phyloP scores from a whole-genome alignment of 1,140 invertebrate genomes.

The Bombus polaris region DNA sequence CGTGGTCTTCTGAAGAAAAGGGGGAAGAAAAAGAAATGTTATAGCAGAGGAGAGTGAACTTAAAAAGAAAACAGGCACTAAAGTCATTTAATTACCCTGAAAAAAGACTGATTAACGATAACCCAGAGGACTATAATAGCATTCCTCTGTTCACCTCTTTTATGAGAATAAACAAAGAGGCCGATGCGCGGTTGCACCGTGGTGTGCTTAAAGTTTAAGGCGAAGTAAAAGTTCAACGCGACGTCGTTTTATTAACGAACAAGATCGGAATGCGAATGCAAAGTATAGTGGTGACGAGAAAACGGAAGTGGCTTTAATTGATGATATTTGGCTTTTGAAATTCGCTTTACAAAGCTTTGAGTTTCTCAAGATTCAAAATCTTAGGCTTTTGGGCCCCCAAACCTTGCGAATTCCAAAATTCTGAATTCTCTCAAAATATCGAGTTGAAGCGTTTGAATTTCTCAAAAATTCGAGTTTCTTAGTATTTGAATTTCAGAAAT shows the following conservation, averaged over 20 bases:
- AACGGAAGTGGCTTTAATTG: background rate
- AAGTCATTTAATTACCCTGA: constrained; percentile 40
- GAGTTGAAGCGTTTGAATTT: no score
- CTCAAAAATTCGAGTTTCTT: background rate
- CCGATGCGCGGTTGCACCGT: constrained; percentile 27
- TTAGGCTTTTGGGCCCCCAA: accelerated
- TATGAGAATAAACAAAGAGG: constrained; percentile 52
- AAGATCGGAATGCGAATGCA: constrained; percentile 22
- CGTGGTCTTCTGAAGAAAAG: background rate
- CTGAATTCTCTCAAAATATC: background rate
- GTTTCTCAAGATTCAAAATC: background rate
- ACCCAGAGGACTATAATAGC: constrained; percentile 47
- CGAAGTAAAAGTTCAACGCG: constrained; percentile 53
- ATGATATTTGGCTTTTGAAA: no score
- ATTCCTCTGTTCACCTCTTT: constrained; percentile 50
- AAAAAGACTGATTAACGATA: constrained; percentile 45
- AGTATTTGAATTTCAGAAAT: no score
- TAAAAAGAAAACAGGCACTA: background rate
- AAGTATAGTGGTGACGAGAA: background rate
- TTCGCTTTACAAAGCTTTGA: background rate
- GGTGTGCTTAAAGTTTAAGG: constrained; percentile 48
- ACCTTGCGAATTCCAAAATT: background rate
- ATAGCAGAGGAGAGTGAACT: background rate
- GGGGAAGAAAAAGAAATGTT: background rate
- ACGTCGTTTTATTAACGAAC: constrained; percentile 36